phyloP scores from a whole-genome alignment of 2,113 vertebrate genomes.

The Balaenoptera acutorostrata region DNA sequence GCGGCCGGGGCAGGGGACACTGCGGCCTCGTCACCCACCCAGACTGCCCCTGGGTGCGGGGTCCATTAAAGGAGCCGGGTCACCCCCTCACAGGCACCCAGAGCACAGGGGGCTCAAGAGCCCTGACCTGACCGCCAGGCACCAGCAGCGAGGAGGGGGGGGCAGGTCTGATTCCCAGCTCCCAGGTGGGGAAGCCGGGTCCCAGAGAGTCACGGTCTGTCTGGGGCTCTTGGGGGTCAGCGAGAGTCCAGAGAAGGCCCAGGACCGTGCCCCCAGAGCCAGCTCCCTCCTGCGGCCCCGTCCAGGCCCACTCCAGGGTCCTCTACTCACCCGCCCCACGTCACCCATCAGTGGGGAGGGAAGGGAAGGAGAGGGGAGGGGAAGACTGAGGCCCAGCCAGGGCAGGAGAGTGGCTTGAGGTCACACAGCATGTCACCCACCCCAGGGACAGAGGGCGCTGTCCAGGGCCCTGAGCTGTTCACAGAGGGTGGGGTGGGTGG shows the following conservation, averaged over 20 bases:
- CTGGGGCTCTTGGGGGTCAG: not conserved
- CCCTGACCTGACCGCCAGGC: accelerated
- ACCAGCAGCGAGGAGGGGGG: not conserved
- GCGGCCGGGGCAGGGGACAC: not conserved
- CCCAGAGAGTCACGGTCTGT: not conserved
- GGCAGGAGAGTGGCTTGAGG: not conserved
- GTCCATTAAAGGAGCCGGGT: not conserved
- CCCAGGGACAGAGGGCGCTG: not conserved
- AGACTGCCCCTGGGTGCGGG: not conserved
- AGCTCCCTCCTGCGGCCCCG: not conserved
- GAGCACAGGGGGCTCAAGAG: not conserved
- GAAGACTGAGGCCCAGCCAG: not conserved
- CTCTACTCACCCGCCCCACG: not conserved
- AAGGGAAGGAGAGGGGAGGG: not conserved
- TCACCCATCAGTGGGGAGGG: not conserved
- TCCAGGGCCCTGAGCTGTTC: not conserved
- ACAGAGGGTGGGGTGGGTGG: not conserved
- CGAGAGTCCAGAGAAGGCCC: not conserved
- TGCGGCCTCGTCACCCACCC: too few relatives aligned
- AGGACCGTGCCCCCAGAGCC: not conserved
- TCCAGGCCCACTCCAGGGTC: not conserved
- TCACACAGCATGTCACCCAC: not conserved
- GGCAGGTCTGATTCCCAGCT: not conserved
- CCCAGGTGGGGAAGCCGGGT: not conserved
- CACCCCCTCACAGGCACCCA: accelerated